Percentiles rank a stretch among this genome's conserved stretches.
Conservation (phyloP, 2,113 vertebrate genomes). For the Cyphomyrus plagiostoma region DNA sequence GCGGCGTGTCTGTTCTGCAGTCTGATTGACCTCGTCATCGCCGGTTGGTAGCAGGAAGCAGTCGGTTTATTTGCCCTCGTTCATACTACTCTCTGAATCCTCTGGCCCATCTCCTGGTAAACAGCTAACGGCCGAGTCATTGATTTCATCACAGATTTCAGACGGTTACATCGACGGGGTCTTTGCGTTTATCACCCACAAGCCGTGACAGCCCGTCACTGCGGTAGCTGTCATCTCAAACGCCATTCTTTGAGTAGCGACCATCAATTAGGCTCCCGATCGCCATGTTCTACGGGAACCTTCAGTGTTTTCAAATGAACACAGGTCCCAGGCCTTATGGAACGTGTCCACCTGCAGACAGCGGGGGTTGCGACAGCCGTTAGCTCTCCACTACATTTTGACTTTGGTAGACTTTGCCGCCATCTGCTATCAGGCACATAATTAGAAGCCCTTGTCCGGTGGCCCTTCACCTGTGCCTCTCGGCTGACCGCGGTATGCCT, state of each 20-base stretch:
- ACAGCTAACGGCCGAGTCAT: background rate
- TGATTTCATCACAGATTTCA: background rate
- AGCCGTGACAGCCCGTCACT: background rate
- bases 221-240: background rate
- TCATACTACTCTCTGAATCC: background rate
- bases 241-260: background rate
- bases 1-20: no score
- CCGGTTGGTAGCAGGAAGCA: background rate
- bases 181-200: background rate
- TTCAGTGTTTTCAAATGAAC: background rate
- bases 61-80: background rate
- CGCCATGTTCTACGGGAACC: background rate
- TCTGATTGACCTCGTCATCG: background rate
- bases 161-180: background rate
- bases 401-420: conserved; percentile 14
- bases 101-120: no score
- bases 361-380: background rate
- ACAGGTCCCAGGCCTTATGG: background rate
- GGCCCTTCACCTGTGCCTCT: background rate
- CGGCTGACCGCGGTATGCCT: background rate
- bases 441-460: background rate
- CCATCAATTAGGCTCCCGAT: background rate
- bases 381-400: background rate
- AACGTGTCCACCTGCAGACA: background rate
- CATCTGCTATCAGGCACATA: background rate